phyloP scores from a whole-genome alignment of 2,888 invertebrate species.

The Luperina nickerlii region DNA sequence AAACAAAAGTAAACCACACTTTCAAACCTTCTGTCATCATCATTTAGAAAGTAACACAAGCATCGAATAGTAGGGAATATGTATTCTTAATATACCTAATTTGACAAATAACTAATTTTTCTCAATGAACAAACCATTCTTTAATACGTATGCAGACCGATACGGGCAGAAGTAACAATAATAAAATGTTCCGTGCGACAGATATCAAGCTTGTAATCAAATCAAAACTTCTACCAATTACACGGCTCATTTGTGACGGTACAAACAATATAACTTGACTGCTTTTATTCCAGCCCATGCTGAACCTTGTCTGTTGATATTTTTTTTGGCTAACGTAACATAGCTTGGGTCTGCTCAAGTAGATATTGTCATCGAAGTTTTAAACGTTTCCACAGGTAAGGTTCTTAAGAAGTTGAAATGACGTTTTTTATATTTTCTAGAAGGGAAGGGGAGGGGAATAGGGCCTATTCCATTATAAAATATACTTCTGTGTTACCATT shows the following conservation, averaged over 20 bases:
- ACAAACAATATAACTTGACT: constrained; percentile 50
- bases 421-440: neutral
- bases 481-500: neutral
- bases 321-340: neutral
- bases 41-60: neutral
- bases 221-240: constrained; percentile 62
- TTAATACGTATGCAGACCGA: constrained; percentile 11
- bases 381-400: neutral
- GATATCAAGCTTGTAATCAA: constrained; percentile 53
- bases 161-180: constrained; percentile 35
- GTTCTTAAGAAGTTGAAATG: neutral
- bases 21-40: neutral
- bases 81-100: neutral
- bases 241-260: constrained; percentile 53
- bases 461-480: neutral
- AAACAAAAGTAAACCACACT: constrained; percentile 4
- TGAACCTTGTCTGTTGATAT: neutral
- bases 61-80: neutral
- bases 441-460: too few relatives aligned
- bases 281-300: constrained; percentile 16
- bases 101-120: neutral
- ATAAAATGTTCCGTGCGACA: constrained; percentile 29
- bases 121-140: neutral
- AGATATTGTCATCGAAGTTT: neutral
- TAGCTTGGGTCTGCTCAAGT: neutral